Conservation (phyloP, 2,113 vertebrate genomes). For the Oreotrochilus melanogaster region DNA sequence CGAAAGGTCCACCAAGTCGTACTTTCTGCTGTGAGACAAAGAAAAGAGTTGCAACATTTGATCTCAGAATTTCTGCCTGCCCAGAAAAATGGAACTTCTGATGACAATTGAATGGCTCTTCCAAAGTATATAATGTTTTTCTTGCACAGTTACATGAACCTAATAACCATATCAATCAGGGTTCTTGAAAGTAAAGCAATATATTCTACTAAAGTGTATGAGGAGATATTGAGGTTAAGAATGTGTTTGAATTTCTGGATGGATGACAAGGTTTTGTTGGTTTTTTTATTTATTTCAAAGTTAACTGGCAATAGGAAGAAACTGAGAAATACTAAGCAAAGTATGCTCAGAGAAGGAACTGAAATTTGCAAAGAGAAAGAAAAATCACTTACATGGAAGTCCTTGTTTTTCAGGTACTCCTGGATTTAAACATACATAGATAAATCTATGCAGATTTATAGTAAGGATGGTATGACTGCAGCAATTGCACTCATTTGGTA, state of each 20-base stretch:
- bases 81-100: constrained; percentile 38
- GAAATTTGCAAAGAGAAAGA: constrained; percentile 16
- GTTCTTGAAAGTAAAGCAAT: constrained; percentile 61
- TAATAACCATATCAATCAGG: constrained; percentile 72
- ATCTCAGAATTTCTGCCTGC: constrained; percentile 58
- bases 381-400: constrained; percentile 26
- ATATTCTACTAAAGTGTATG: constrained; percentile 53
- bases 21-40: constrained; percentile 32
- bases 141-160: constrained; percentile 62
- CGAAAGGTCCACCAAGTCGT: constrained; percentile 43
- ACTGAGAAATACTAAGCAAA: constrained; percentile 11
- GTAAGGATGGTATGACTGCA: background rate
- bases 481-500: background rate
- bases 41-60: constrained; percentile 62
- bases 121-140: constrained; percentile 47
- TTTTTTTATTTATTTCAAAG: constrained; percentile 25
- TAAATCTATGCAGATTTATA: background rate
- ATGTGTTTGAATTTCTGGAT: constrained; percentile 61
- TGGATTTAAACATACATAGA: background rate
- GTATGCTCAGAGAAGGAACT: constrained; percentile 10
- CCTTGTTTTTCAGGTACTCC: constrained; percentile 13
- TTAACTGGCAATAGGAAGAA: constrained; percentile 38
- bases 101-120: constrained; percentile 60
- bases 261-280: constrained; percentile 44
- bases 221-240: constrained; percentile 59